phyloP scores from a whole-genome alignment of 2,113 vertebrate genomes.

The Beaufortia kweichowensis region DNA sequence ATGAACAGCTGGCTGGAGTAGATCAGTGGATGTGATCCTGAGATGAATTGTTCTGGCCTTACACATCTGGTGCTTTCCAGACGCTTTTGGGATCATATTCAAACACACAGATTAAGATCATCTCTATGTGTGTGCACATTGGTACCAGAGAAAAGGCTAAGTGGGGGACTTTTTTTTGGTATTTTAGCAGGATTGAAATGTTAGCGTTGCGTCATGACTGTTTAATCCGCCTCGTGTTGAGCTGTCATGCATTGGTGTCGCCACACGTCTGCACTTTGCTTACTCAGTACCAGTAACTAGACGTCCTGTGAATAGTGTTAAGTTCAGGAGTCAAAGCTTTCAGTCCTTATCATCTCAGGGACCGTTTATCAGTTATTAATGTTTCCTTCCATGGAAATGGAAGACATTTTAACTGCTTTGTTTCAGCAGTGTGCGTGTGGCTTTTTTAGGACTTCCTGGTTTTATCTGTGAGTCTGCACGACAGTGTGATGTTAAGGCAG shows the following conservation, averaged over 20 bases:
- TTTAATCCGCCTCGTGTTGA: slow-evolving; percentile 31
- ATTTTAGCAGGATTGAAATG: slow-evolving; percentile 22
- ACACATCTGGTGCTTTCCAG: slow-evolving; percentile 26
- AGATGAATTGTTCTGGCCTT: slow-evolving; percentile 23
- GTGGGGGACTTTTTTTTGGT: background rate
- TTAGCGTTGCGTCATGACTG: slow-evolving; percentile 23
- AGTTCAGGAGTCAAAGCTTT: slow-evolving; percentile 8
- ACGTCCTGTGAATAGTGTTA: background rate
- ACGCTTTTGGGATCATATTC: slow-evolving; percentile 22
- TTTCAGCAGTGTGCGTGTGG: background rate
- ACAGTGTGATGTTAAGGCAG: background rate
- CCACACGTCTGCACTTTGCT: background rate
- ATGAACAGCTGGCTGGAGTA: slow-evolving; percentile 22
- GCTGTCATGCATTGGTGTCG: background rate
- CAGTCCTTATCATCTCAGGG: background rate
- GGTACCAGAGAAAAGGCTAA: slow-evolving; percentile 16
- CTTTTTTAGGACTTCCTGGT: slow-evolving; percentile 19
- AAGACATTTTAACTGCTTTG: background rate
- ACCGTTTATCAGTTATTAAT: slow-evolving; percentile 1
- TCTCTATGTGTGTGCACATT: slow-evolving; percentile 3
- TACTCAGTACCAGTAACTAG: background rate
- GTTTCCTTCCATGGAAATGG: slow-evolving; percentile 7
- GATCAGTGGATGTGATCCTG: slow-evolving; percentile 29
- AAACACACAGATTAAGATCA: slow-evolving; percentile 30
- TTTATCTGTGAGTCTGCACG: background rate